Percentiles rank a stretch among this genome's conserved stretches.
These are phyloP conservation scores for Apostichopus japonicus DNA, from an alignment of 35 echinoderm and acorn worm genomes.

Conservation along the genomic window DNA sequence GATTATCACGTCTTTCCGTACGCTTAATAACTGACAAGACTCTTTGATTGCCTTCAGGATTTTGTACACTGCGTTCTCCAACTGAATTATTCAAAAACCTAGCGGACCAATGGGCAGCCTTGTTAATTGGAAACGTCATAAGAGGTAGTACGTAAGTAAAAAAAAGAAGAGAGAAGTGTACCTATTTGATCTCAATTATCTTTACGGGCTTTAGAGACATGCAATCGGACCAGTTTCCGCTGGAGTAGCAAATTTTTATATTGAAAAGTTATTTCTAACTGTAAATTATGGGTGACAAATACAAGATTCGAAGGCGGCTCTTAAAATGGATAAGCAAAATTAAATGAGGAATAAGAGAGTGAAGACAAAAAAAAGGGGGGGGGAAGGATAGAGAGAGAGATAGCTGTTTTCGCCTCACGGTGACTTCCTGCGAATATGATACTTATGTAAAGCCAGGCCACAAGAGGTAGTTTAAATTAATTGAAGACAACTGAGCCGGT, in stretches of 20 bases:
- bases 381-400: too few species aligned
- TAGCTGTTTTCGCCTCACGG: too few species aligned
- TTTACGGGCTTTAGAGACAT: neutral
- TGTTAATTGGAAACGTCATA: constrained; percentile 36
- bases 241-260: neutral
- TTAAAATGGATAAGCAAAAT: neutral
- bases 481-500: too few species aligned
- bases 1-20: constrained; percentile 6
- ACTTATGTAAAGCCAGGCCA: too few species aligned
- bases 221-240: constrained; percentile 5
- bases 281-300: neutral
- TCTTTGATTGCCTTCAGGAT: constrained; percentile 27
- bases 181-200: neutral
- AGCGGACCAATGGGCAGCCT: constrained; percentile 17
- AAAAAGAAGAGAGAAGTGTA: neutral
- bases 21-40: constrained; percentile 26
- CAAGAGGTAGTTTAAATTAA: too few species aligned
- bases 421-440: too few species aligned
- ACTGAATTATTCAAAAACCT: constrained; percentile 26
- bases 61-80: constrained; percentile 17
- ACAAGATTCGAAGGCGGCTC: neutral
- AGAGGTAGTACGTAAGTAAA: constrained; percentile 3
- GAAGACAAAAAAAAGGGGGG: too few species aligned
- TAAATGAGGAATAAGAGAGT: too few species aligned
- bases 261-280: neutral